Evolutionary conservation across 2,888 invertebrate species (phyloP).

Genomic region (Phyto melanocephala): DNA sequence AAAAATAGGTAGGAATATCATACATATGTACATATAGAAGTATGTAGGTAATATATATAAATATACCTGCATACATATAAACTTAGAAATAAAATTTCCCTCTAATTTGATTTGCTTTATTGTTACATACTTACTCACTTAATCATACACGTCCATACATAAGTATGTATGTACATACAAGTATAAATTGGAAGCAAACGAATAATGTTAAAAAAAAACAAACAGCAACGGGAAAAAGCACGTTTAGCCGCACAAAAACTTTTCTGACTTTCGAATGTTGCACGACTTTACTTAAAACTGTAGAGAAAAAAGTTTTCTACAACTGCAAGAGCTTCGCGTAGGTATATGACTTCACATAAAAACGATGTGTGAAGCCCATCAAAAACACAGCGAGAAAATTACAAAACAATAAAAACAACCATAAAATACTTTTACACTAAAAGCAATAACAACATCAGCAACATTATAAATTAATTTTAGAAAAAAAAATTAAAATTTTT

Average conservation of each 20-base stretch:
- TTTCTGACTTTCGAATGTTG: constrained; percentile 62
- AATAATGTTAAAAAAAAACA: constrained; percentile 15
- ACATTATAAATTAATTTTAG: constrained; percentile 42
- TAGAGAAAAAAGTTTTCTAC: constrained; percentile 63
- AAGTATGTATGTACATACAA: not conserved
- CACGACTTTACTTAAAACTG: constrained; percentile 61
- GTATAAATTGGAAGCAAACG: constrained; percentile 29
- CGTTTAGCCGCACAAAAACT: constrained; percentile 64
- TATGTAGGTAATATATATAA: no score
- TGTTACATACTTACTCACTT: constrained; percentile 6
- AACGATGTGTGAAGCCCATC: constrained; percentile 43
- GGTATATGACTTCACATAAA: constrained; percentile 58
- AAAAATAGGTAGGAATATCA: no score
- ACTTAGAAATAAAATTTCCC: constrained; percentile 8
- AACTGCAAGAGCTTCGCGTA: constrained; percentile 55
- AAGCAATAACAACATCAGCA: constrained; percentile 32
- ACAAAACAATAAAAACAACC: constrained; percentile 22
- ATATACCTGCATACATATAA: no score
- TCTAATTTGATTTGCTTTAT: not conserved
- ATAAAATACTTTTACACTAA: constrained; percentile 35
- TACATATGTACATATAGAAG: not conserved
- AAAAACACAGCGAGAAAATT: constrained; percentile 45
- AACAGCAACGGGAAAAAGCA: constrained; percentile 59
- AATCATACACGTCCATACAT: not conserved
- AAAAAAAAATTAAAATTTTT: constrained; percentile 42